These are phyloP conservation scores for Morinoia aosen DNA, from an alignment of 2,888 invertebrate genomes.

Conservation along the genomic window DNA sequence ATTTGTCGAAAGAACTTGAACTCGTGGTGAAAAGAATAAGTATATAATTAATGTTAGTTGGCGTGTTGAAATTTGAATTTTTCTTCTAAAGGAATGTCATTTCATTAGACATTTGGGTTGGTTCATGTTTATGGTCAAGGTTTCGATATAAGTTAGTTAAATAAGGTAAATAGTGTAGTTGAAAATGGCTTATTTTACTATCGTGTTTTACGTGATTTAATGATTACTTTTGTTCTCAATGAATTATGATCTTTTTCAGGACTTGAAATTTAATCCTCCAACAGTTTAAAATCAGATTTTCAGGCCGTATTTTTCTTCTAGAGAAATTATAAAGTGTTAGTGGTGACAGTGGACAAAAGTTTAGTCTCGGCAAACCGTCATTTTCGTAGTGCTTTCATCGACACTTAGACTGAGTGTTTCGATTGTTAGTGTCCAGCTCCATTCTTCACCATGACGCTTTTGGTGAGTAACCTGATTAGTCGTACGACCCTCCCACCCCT, in stretches of 20 bases:
- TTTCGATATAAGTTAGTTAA: too few species aligned
- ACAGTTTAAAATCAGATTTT: not conserved
- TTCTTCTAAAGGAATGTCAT: too few species aligned
- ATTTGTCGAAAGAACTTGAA: not conserved
- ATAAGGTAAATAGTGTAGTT: not conserved
- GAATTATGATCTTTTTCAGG: conserved; percentile 3
- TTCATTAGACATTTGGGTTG: not conserved
- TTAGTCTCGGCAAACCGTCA: not conserved
- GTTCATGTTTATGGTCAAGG: too few species aligned
- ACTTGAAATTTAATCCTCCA: not conserved
- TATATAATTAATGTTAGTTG: not conserved
- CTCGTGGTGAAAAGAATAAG: not conserved
- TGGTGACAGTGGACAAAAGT: not conserved
- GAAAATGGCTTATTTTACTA: not conserved
- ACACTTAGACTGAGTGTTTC: conserved; percentile 11
- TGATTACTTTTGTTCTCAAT: not conserved
- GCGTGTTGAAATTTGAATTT: too few species aligned
- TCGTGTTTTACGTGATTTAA: not conserved
- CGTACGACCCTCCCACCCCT: conserved; percentile 6
- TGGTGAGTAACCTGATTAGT: conserved; percentile 39
- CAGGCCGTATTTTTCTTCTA: not conserved
- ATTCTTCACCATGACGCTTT: conserved; percentile 46
- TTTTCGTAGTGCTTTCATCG: not conserved
- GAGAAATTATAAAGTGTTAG: not conserved
- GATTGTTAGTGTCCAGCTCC: not conserved